Evolutionary conservation across 2,797 vertebrate species (phyloP), one percentile per base, ranked within the genome.

Genomic region (Galago senegalensis): DNA sequence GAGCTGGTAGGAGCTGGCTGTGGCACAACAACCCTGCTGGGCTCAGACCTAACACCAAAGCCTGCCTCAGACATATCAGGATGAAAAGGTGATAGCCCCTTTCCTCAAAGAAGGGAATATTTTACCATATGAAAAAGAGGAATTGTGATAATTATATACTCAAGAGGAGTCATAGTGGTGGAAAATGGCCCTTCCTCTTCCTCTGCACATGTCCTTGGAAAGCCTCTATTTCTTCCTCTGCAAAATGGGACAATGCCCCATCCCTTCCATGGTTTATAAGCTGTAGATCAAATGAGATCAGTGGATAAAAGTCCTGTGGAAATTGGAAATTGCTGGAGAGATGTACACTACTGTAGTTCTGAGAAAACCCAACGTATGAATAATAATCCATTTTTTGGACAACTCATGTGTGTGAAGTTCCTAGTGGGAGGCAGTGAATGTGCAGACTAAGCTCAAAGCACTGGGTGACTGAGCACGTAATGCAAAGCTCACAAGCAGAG

Each of bases 101-200:
- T 0, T 10, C 40, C 27, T 31, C 49, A 17, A 1, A 63, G 84
- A 79, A 49, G 75, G n/a, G 5, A 6, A 5, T 29, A 11, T 11
- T 18, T 34, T 27, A 9, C 34, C 61, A 14, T 17, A 3, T 7
- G 29, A 29, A 6, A 34, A 23, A 31, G 49, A 49, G 60, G 40
- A 11, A 34, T 18, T 1, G 9, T 3, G 20, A 56, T 23, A 18
- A 29, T 0, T 27, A 23, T 6, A 0, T 37, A 0, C 61, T 14
- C 6, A 12, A 2, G 27, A 27, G 37, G 37, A 27, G 37, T 29
- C 23, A 46, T 4, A 4, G 16, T 40, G 0, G 3, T 53, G 69
- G 67, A 3, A 25, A 11, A 6, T 0, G 27, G 37, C 8, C 60
- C 31, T 61, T 43, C 18, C 17, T 58, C 34, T 75, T 75, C 65